Percentiles rank a stretch among this genome's conserved stretches.
Evolutionary conservation across 37 sponge, comb jelly and placozoan species (phyloP).

Genomic region (Cladorhizidae sp.): DNA sequence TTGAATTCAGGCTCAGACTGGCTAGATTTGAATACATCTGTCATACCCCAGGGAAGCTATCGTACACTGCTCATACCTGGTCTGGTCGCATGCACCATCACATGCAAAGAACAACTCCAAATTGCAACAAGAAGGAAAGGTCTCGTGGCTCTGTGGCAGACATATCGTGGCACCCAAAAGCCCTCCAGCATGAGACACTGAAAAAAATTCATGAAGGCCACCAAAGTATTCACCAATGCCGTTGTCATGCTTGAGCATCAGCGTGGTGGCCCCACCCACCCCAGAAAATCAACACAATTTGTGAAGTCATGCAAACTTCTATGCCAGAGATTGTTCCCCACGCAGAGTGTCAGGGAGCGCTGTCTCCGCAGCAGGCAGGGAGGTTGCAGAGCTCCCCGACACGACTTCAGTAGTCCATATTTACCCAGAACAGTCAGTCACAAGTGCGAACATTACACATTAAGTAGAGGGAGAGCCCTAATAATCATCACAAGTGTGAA

Average conservation of each 20-base stretch:
- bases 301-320: not conserved
- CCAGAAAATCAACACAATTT: not conserved
- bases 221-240: not conserved
- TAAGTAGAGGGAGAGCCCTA: too few species aligned
- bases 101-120: too few species aligned
- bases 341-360: too few species aligned
- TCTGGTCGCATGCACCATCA: too few species aligned
- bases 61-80: constrained; percentile 23
- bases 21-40: constrained; percentile 25
- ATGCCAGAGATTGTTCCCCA: too few species aligned
- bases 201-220: not conserved
- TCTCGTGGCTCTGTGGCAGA: not conserved
- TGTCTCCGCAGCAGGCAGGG: too few species aligned
- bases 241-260: not conserved
- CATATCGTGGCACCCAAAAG: not conserved
- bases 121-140: too few species aligned
- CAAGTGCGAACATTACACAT: too few species aligned
- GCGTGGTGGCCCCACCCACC: not conserved
- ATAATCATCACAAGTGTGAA: too few species aligned
- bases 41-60: constrained; percentile 32
- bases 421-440: too few species aligned
- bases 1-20: constrained; percentile 33
- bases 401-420: too few species aligned
- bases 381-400: too few species aligned
- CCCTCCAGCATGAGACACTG: not conserved